phyloP scores from a whole-genome alignment of 2,888 invertebrate genomes.

The Brenthis ino region DNA sequence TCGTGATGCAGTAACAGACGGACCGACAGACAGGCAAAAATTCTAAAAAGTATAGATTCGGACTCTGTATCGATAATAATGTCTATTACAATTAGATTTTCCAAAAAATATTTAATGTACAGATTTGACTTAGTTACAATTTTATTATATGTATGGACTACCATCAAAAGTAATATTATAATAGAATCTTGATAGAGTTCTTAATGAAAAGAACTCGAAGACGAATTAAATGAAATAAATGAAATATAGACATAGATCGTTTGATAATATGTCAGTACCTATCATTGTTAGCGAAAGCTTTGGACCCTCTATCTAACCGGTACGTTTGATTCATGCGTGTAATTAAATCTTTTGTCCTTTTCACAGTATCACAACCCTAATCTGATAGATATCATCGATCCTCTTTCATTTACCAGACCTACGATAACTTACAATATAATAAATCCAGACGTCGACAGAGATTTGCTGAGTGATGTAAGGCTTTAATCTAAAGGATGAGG shows the following conservation, averaged over 20 bases:
- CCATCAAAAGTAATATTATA: slow-evolving; percentile 27
- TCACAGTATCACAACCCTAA: slow-evolving; percentile 60
- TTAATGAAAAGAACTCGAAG: slow-evolving; percentile 52
- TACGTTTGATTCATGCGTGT: slow-evolving; percentile 80
- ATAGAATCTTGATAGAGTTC: slow-evolving; percentile 60
- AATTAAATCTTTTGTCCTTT: slow-evolving; percentile 80
- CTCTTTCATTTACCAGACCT: slow-evolving; percentile 63
- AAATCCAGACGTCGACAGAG: slow-evolving; percentile 61
- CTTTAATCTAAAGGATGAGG: slow-evolving; percentile 40
- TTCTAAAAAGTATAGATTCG: too few relatives aligned
- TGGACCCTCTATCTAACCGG: slow-evolving; percentile 50
- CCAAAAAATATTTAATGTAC: too few relatives aligned
- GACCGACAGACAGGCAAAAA: too few relatives aligned
- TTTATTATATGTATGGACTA: too few relatives aligned
- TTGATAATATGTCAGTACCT: slow-evolving; percentile 64
- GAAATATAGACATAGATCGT: slow-evolving; percentile 39
- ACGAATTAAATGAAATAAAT: too few relatives aligned
- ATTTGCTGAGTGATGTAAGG: slow-evolving; percentile 56
- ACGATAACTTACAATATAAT: slow-evolving; percentile 57
- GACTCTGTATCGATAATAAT: too few relatives aligned
- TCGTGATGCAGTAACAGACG: too few relatives aligned
- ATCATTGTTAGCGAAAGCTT: slow-evolving; percentile 45
- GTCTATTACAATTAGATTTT: too few relatives aligned
- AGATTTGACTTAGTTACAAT: too few relatives aligned
- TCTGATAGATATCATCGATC: slow-evolving; percentile 58